Base-by-base conservation (phyloP, 2,113 vertebrate genomes). In the Caloenas nicobarica region DNA sequence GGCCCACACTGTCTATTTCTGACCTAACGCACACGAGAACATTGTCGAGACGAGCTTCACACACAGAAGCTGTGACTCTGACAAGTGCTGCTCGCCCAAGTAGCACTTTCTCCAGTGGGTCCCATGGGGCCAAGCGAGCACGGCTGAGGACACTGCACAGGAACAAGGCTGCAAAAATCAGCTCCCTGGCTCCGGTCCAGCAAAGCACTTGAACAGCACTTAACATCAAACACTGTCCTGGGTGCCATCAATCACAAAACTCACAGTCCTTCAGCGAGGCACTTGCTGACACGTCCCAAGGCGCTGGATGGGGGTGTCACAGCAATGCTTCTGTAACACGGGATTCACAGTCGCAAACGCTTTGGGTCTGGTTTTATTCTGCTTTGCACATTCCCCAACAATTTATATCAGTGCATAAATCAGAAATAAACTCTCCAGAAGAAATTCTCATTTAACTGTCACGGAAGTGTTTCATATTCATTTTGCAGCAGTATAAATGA, bases 1-100 rank as follows among this genome's bases (percentile, higher is more conserved):
- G 23, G 29, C 74, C 54, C 61, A 28, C 23, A 6, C 4, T 5
- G 23, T 29, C 69, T 40, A 10, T 31, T 10, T 34, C 36, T 90
- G 42, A 50, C 42, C 70, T 7, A 1, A 50, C 0, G 11, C 4
- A 18, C 0, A 0, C 7, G 82, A 51, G 26, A 33, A 24, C 17
- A 4, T 2, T 3, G 17, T 5, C 1, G 21, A 33, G 66, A 19
- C 7, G 6, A 74, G 61, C 48, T 48, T 5, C 12, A 4, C 0
- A 2, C 21, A 7, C 28, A 18, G 50, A 8, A 54, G 74, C 71
- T 24, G 79, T 3, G 53, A 4, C 5, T 14, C 3, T 31, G 46
- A 34, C 38, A 2, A 61, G 60, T 2, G 5, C 76, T 13, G 36
- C 62, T n/a, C 10, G 36, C 36, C 46, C 79, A 15, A 23, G 50